These are phyloP conservation scores for Spatula clypeata DNA, from an alignment of 2,797 vertebrate species.

Conservation along the genomic window DNA sequence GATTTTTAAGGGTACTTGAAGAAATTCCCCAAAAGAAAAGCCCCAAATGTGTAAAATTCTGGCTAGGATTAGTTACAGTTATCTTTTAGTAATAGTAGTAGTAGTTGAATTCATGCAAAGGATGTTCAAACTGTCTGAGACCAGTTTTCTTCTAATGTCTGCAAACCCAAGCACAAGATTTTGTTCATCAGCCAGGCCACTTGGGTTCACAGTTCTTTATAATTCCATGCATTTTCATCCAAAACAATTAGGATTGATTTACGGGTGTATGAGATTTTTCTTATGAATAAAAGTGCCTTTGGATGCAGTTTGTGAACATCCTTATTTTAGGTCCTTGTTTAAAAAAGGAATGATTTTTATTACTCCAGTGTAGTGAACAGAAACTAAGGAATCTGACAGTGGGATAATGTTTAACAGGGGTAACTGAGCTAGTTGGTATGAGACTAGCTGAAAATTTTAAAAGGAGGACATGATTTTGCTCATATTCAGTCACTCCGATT, in stretches of 20 bases:
- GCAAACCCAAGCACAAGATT: not conserved
- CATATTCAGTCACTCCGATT: not conserved
- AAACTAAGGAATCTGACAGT: not conserved
- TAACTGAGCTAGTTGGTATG: not conserved
- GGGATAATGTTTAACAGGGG: not conserved
- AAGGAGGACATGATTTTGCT: not conserved
- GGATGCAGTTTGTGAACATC: not conserved
- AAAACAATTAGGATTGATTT: constrained; percentile 10
- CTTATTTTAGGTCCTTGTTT: not conserved
- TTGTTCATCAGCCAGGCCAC: not conserved
- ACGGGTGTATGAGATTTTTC: not conserved
- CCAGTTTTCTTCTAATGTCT: not conserved
- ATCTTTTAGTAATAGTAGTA: not conserved
- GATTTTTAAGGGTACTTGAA: not conserved
- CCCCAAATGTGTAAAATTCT: not conserved
- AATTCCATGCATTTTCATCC: not conserved
- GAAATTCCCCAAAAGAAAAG: not conserved
- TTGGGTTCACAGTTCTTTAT: not conserved
- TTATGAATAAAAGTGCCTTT: not conserved
- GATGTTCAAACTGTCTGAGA: not conserved
- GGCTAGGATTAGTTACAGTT: not conserved
- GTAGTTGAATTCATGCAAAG: not conserved
- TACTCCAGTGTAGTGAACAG: not conserved
- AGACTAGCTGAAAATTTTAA: not conserved
- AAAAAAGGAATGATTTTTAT: not conserved